Percentiles rank a stretch among this genome's conserved stretches.
Conservation (phyloP, 2,113 vertebrate genomes). For the Garra rufa region DNA sequence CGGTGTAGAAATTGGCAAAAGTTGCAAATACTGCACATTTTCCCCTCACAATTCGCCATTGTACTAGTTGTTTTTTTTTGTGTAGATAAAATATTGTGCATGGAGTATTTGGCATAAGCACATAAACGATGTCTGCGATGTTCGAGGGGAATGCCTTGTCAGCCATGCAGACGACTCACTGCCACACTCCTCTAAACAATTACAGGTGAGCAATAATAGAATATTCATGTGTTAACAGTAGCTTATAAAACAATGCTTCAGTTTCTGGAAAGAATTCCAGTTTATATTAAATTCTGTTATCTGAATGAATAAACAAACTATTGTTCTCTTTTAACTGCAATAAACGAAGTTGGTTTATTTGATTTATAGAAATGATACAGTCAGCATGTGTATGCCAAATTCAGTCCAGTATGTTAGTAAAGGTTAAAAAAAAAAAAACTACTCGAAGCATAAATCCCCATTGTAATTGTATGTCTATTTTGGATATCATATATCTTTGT, state of each 20-base stretch:
- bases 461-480: neutral
- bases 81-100: constrained; percentile 50
- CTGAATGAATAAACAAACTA: neutral
- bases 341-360: neutral
- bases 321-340: neutral
- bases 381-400: neutral
- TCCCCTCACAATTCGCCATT: neutral
- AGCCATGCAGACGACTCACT: constrained; percentile 77
- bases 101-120: constrained; percentile 60
- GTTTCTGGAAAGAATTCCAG: neutral
- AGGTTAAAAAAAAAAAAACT: neutral
- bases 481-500: neutral
- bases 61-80: neutral
- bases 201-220: constrained; percentile 70
- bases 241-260: neutral
- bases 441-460: neutral
- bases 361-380: neutral
- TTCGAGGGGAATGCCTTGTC: constrained; percentile 75
- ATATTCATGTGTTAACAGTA: neutral
- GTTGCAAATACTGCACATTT: neutral
- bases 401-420: neutral
- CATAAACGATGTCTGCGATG: constrained; percentile 74
- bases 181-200: constrained; percentile 65
- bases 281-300: neutral
- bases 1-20: neutral